Evolutionary conservation across 2,113 vertebrate genomes (phyloP), one percentile per base, ranked within the genome.

Genomic region (Zosterops pallidus): DNA sequence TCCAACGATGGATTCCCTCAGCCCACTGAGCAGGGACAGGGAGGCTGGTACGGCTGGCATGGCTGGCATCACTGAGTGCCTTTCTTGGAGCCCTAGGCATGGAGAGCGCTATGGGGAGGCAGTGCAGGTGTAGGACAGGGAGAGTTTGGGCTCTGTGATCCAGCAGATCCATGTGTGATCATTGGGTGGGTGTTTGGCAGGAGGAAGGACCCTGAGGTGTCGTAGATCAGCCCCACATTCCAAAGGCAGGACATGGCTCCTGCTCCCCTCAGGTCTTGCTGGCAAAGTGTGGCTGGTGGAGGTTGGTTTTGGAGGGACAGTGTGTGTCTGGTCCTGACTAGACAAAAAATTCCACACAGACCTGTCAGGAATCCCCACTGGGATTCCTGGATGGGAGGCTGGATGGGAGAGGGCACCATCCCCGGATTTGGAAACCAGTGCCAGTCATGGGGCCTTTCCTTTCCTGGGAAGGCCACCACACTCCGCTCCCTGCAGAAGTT

Each of bases 171-270:
- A 0, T 18, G 47, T 46, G 31, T 49, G n/a, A 18, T 8, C 10
- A 7, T 10, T 4, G 12, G 25, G n/a, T 16, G 39, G 52, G 12
- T 64, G 23, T 53, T 52, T 87, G 62, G 31, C 37, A 33, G 52
- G 42, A 47, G 47, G n/a, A 12, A 39, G 31, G 44, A 50, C 35
- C 29, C 14, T 0, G 7, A 31, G 35, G 33, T 62, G 41, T 39
- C 0, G 0, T 28, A 35, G 35, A 25, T 53, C 18, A 19, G 50
- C 50, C 47, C 76, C 2, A 22, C 52, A 26, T 18, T 18, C 49
- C 56, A n/a, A 25, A 33, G 41, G n/a, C 37, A 92, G 46, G 26
- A 63, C 14, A 2, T 15, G 2, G 5, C 26, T 82, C 49, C 75
- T 35, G 17, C 11, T 35, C 22, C 39, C 19, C 21, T 77, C n/a